A percentile compares a stretch with the other conserved stretches of the same genome.
These are phyloP conservation scores for Epinephelus cyanopodus DNA, from an alignment of 2,113 vertebrate genomes.

Conservation along the genomic window DNA sequence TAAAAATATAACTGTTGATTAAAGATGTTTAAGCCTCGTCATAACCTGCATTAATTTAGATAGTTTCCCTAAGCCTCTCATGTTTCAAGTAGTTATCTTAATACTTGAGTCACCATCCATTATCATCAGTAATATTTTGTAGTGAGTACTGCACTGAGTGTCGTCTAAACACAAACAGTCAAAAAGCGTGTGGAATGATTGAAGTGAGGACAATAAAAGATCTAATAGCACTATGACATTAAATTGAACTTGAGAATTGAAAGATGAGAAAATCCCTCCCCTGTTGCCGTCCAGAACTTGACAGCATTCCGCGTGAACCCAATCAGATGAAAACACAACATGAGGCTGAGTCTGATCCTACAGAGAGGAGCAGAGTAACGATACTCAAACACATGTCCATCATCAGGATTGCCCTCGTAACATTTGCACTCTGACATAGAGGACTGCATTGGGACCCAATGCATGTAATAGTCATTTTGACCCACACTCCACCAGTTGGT, in stretches of 20 bases:
- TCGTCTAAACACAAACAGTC: not conserved
- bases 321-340: not conserved
- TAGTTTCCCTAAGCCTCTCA: not conserved
- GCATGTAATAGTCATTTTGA: too few species aligned
- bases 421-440: too few species aligned
- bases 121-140: not conserved
- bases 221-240: not conserved
- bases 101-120: not conserved
- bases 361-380: not conserved
- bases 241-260: not conserved
- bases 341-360: constrained; percentile 5
- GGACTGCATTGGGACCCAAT: too few species aligned
- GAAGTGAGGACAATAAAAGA: not conserved
- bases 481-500: too few species aligned
- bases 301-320: not conserved
- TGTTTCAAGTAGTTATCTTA: not conserved
- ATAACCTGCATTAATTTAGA: not conserved
- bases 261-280: not conserved
- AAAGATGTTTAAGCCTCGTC: not conserved
- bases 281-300: not conserved
- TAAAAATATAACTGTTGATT: not conserved
- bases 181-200: too few species aligned
- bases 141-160: not conserved
- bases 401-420: too few species aligned
- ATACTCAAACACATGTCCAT: not conserved